These are phyloP conservation scores for Xestoiulus laeticollis DNA, from an alignment of 2,888 invertebrate genomes.

Conservation along the genomic window DNA sequence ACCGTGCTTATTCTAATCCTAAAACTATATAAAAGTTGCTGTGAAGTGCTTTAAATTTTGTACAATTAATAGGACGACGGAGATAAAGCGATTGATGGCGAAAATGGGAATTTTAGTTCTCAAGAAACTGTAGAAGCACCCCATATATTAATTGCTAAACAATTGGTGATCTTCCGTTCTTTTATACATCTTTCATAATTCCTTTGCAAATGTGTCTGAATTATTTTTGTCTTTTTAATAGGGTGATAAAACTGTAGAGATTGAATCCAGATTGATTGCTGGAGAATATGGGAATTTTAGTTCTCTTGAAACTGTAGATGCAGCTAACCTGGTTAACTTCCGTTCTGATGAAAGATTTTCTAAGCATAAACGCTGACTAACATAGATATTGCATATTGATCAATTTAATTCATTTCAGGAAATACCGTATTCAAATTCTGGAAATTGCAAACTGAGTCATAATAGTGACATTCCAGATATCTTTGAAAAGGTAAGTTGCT, in stretches of 20 bases:
- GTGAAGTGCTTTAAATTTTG: too few relatives aligned
- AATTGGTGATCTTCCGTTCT: too few relatives aligned
- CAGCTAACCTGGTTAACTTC: background rate
- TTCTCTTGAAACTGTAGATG: background rate
- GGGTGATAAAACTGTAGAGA: background rate
- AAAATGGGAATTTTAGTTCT: too few relatives aligned
- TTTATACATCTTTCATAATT: too few relatives aligned
- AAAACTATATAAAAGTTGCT: too few relatives aligned
- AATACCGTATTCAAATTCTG: background rate
- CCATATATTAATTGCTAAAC: too few relatives aligned
- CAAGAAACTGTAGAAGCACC: too few relatives aligned
- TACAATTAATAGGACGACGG: too few relatives aligned
- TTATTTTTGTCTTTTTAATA: background rate
- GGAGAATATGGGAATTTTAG: background rate
- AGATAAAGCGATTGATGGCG: too few relatives aligned
- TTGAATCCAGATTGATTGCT: background rate
- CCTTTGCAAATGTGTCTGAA: background rate
- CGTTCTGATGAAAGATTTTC: background rate
- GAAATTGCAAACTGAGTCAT: background rate
- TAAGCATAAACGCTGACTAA: background rate
- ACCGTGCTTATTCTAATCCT: too few relatives aligned
- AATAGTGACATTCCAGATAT: background rate
- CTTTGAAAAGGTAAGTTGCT: background rate
- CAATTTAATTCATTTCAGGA: background rate
- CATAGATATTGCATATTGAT: background rate